phyloP scores from a whole-genome alignment of 92 coral and sea anemone genomes.

The Phenganax marumi region DNA sequence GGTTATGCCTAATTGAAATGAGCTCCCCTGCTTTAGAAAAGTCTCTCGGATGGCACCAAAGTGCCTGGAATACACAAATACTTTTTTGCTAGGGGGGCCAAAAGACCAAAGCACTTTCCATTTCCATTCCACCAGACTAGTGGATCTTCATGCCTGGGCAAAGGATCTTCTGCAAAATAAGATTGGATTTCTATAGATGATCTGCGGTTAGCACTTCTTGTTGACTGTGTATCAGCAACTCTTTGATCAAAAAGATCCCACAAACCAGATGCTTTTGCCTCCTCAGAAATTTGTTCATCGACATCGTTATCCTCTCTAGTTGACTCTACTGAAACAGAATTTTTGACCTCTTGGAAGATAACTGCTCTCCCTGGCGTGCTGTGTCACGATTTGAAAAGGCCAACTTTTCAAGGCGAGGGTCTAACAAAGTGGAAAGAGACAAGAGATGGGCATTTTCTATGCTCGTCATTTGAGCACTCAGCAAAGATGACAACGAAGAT shows the following conservation, averaged over 20 bases:
- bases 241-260: conserved; percentile 45
- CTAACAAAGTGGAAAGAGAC: conserved; percentile 31
- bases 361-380: conserved; percentile 23
- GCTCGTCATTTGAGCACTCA: conserved; percentile 20
- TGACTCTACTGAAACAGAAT: not conserved
- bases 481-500: no score
- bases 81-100: conserved; percentile 29
- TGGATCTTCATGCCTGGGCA: conserved; percentile 34
- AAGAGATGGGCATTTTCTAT: conserved; percentile 6
- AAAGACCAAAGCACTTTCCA: not conserved
- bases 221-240: conserved; percentile 22
- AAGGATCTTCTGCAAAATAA: conserved; percentile 22
- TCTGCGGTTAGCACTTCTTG: conserved; percentile 5
- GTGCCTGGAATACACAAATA: conserved; percentile 22
- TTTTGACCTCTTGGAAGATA: conserved; percentile 26
- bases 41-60: conserved; percentile 24
- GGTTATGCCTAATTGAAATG: no score
- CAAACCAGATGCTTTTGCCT: no score
- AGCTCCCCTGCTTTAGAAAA: no score
- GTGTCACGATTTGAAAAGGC: conserved; percentile 16
- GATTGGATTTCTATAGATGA: conserved; percentile 1
- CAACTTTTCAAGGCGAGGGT: conserved; percentile 41
- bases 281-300: not conserved
- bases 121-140: conserved; percentile 33
- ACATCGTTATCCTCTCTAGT: no score